These are phyloP conservation scores for Piezodorus guildinii DNA, from an alignment of 1,140 invertebrate genomes.

Conservation along the genomic window DNA sequence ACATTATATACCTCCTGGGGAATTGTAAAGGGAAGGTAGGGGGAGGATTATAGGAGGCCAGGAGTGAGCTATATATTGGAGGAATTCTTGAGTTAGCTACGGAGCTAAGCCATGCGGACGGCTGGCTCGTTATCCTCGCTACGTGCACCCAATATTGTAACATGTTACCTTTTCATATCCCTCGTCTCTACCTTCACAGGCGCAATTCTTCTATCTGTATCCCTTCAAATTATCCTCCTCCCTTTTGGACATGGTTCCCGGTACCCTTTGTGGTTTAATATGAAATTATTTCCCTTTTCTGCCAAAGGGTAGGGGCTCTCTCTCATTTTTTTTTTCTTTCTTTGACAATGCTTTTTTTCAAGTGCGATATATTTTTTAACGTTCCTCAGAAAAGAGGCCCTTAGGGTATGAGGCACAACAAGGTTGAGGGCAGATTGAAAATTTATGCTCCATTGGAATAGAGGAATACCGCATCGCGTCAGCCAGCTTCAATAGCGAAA, in stretches of 20 bases:
- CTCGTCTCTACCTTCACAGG: conserved; percentile 4
- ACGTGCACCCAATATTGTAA: conserved; percentile 24
- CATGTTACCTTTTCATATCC: conserved; percentile 24
- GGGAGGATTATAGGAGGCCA: neutral
- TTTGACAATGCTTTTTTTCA: neutral
- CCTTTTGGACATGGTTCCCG: conserved; percentile 1
- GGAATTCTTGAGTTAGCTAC: conserved; percentile 22
- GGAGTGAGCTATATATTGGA: conserved; percentile 23
- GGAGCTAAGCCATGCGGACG: conserved; percentile 23
- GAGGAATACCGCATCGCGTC: too few species aligned
- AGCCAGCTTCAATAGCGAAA: too few species aligned
- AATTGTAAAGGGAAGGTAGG: neutral
- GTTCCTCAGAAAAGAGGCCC: neutral
- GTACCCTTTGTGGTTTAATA: conserved; percentile 4
- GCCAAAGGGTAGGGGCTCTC: neutral
- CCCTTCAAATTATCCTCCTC: conserved; percentile 17
- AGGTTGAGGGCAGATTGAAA: too few species aligned
- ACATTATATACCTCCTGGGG: neutral
- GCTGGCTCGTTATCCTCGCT: conserved; percentile 20
- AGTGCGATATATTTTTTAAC: neutral
- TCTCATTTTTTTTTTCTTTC: neutral
- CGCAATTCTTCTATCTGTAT: conserved; percentile 19
- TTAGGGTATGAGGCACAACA: neutral
- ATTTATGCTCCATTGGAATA: too few species aligned
- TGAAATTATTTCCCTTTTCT: conserved; percentile 4